Conservation (phyloP, 1,140 invertebrate species). For the Atta cephalotes region DNA sequence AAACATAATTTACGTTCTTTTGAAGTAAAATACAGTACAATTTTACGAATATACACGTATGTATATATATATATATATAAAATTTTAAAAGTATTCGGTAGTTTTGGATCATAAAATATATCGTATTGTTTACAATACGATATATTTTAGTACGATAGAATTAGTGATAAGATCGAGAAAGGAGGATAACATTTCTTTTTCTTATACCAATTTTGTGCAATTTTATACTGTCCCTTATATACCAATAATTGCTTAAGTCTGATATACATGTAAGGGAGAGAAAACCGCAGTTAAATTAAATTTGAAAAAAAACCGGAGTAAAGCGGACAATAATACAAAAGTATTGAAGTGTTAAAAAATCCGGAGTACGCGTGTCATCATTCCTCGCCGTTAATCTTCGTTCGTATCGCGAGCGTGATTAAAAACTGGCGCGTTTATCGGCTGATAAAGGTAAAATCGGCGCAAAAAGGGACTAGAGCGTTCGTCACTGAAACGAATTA, state of each 20-base stretch:
- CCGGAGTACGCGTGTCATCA: conserved; percentile 15
- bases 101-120: background rate
- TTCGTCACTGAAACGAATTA: conserved; percentile 48
- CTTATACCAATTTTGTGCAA: conserved; percentile 14
- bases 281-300: background rate
- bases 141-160: background rate
- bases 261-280: background rate
- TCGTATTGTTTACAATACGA: background rate
- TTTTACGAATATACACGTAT: background rate
- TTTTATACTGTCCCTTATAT: background rate
- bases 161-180: background rate
- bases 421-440: conserved; percentile 52
- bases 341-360: conserved; percentile 38
- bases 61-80: background rate
- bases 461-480: conserved; percentile 32
- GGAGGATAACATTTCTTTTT: background rate
- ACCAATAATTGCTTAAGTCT: background rate
- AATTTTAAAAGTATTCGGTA: background rate
- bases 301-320: background rate
- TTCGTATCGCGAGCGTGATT: conserved; percentile 50
- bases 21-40: background rate
- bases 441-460: conserved; percentile 57
- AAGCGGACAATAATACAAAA: conserved; percentile 14
- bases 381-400: conserved; percentile 53
- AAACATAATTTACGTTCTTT: background rate